Evolutionary conservation across 1,140 invertebrate genomes (phyloP).

Genomic region (Hyphantria cunea): DNA sequence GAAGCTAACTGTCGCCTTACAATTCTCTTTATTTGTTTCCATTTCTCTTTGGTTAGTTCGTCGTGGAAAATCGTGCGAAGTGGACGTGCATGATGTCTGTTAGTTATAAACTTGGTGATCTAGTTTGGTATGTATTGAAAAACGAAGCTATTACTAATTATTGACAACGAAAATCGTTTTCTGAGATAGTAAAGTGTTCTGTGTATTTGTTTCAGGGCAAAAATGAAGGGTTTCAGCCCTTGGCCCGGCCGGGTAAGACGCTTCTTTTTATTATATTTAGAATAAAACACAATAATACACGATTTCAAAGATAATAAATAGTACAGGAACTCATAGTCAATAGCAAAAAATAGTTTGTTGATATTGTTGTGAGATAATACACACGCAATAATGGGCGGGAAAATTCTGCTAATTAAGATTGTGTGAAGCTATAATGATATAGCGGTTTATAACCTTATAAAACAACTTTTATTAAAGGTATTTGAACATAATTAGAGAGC

Average conservation of each 20-base stretch:
- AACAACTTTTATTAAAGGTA: not conserved
- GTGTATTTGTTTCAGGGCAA: constrained; percentile 90
- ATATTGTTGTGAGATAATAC: constrained; percentile 15
- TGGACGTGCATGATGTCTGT: constrained; percentile 65
- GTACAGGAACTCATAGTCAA: constrained; percentile 17
- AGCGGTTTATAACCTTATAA: not conserved
- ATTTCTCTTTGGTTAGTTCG: constrained; percentile 69
- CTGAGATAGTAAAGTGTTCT: constrained; percentile 24
- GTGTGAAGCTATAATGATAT: constrained; percentile 3
- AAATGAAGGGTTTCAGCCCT: constrained; percentile 97
- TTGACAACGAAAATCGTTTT: constrained; percentile 14
- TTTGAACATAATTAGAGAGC: not conserved
- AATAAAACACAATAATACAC: constrained; percentile 30
- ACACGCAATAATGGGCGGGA: constrained; percentile 42
- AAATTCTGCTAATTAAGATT: constrained; percentile 33
- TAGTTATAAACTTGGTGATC: constrained; percentile 77
- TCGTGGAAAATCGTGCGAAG: constrained; percentile 56
- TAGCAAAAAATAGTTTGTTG: constrained; percentile 19
- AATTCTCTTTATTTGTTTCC: constrained; percentile 28
- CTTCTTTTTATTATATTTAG: constrained; percentile 49
- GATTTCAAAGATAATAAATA: constrained; percentile 1
- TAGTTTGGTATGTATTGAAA: constrained; percentile 77
- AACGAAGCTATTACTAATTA: constrained; percentile 20
- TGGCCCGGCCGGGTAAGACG: constrained; percentile 95
- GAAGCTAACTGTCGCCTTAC: constrained; percentile 28